phyloP scores from a whole-genome alignment of 30 jellyfish, hydroid and myxozoan genomes.

The Nemopilema nomurai region DNA sequence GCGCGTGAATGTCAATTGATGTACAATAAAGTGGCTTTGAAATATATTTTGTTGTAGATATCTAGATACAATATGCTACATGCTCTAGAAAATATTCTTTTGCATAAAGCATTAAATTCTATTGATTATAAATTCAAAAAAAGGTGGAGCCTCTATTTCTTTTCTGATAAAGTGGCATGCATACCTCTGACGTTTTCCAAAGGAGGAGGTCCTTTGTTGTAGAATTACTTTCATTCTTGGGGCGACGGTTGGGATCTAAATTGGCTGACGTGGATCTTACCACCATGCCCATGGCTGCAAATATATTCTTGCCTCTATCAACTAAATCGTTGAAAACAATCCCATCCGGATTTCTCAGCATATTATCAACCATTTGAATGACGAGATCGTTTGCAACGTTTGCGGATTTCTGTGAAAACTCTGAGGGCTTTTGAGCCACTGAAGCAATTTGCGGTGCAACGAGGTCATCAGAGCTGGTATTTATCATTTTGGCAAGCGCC shows the following conservation, averaged over 20 bases:
- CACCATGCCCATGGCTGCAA: constrained; percentile 57
- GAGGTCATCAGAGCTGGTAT: constrained; percentile 35
- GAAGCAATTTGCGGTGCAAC: constrained; percentile 43
- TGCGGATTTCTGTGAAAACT: constrained; percentile 37
- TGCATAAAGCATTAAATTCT: too few species aligned
- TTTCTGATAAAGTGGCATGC: too few species aligned
- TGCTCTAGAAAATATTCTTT: too few species aligned
- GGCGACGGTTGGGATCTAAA: constrained; percentile 35
- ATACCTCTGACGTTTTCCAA: constrained; percentile 34
- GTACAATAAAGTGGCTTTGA: too few species aligned
- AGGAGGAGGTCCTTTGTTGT: constrained; percentile 6
- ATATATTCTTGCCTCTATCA: constrained; percentile 21
- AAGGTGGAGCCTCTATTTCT: too few species aligned
- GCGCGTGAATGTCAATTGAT: too few species aligned
- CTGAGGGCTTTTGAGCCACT: constrained; percentile 30
- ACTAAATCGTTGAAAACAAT: constrained; percentile 30
- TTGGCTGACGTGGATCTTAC: constrained; percentile 35
- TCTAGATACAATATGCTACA: too few species aligned
- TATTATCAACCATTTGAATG: constrained; percentile 2
- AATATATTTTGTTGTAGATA: too few species aligned
- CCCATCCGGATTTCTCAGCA: neutral
- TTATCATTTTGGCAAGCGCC: constrained; percentile 17
- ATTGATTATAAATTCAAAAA: too few species aligned
- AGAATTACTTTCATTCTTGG: constrained; percentile 19
- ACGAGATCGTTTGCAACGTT: constrained; percentile 18